These are phyloP conservation scores for Spheniscus mendiculus DNA, from an alignment of 2,113 vertebrate species.

Conservation along the genomic window DNA sequence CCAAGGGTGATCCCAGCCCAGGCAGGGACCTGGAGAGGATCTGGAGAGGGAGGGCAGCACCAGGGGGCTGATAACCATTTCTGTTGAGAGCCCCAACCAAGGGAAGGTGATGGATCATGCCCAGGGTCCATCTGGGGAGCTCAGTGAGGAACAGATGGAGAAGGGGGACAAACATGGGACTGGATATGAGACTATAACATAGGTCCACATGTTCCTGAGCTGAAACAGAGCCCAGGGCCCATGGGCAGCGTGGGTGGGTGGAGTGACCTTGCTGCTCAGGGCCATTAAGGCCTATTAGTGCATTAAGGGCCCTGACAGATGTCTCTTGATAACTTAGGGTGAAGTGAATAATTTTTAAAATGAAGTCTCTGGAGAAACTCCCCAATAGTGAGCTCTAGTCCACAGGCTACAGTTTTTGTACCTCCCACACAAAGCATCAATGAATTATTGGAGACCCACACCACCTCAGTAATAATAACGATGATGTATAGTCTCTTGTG, in stretches of 20 bases:
- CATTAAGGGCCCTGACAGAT: neutral
- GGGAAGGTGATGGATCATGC: neutral
- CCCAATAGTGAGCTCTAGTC: neutral
- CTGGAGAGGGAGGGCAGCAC: neutral
- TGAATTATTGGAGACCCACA: neutral
- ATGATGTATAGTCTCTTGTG: neutral
- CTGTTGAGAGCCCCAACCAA: neutral
- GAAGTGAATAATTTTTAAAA: neutral
- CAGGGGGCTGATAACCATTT: neutral
- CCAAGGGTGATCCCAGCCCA: neutral
- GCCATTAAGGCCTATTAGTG: neutral
- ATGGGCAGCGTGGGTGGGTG: accelerated
- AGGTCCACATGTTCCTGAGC: neutral
- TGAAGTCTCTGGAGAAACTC: neutral
- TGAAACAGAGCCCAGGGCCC: neutral
- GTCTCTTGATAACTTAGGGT: neutral
- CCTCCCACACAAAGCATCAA: neutral
- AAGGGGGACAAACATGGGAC: neutral
- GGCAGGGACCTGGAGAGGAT: accelerated
- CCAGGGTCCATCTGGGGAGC: neutral
- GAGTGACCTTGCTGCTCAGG: neutral
- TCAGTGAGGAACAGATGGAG: neutral
- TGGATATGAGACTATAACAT: neutral
- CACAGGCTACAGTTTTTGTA: neutral
- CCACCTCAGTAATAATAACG: neutral